Percentiles rank a stretch among this genome's conserved stretches.
Conservation (phyloP, 2,797 vertebrate species). For the Orestias chungarensis region DNA sequence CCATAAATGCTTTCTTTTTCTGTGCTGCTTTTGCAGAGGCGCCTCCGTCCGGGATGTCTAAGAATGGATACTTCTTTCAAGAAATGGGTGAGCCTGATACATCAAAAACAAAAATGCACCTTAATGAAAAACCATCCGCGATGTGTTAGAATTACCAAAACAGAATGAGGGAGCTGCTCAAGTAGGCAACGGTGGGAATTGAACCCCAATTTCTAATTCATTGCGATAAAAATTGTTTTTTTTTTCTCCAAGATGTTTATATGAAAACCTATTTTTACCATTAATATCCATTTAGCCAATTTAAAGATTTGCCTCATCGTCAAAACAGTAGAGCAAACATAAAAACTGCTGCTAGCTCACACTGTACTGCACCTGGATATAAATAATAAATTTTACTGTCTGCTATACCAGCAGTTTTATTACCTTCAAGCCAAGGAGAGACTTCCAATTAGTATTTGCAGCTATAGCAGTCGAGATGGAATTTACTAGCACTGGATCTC, state of each 20-base stretch:
- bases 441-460: constrained; percentile 73
- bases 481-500: constrained; percentile 50
- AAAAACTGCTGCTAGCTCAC: constrained; percentile 35
- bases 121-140: background rate
- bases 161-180: background rate
- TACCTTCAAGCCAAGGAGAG: constrained; percentile 70
- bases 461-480: constrained; percentile 60
- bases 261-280: constrained; percentile 2
- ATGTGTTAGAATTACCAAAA: constrained; percentile 12
- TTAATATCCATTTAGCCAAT: constrained; percentile 9
- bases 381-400: constrained; percentile 67
- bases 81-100: constrained; percentile 88
- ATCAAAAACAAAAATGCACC: background rate
- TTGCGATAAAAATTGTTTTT: background rate
- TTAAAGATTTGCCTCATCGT: constrained; percentile 22
- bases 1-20: constrained; percentile 36
- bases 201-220: background rate
- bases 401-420: constrained; percentile 68
- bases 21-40: constrained; percentile 79
- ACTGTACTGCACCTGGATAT: constrained; percentile 50
- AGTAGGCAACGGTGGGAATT: no score
- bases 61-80: constrained; percentile 94
- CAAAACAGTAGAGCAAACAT: constrained; percentile 21
- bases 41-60: constrained; percentile 89
- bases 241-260: background rate